Percentiles rank a stretch among this genome's conserved stretches.
These are phyloP conservation scores for human (Homo sapiens) DNA, from an alignment of 2,113 vertebrate species.

Conservation along the genomic window GRCh38 chr1:207377001-207377500, in stretches of 20 bases:
- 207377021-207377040: neutral
- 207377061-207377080: neutral
- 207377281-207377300: neutral
- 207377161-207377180: neutral
- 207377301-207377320: neutral
- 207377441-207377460: neutral
- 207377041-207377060: neutral
- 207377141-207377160: neutral
- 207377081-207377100: neutral
- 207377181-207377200: neutral
- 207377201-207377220: neutral
- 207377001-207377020: neutral
- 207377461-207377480: neutral
- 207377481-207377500: neutral
- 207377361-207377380: neutral
- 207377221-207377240: neutral
- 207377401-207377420: neutral
- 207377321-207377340: neutral
- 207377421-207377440: neutral
- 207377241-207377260: neutral
- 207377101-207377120: neutral
- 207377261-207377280: neutral
- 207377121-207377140: neutral
- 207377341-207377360: neutral
- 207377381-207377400: neutral